A percentile compares a stretch with the other conserved stretches of the same genome.
phyloP scores from a whole-genome alignment of 2,113 vertebrate genomes.

The Rhizomys pruinosus region DNA sequence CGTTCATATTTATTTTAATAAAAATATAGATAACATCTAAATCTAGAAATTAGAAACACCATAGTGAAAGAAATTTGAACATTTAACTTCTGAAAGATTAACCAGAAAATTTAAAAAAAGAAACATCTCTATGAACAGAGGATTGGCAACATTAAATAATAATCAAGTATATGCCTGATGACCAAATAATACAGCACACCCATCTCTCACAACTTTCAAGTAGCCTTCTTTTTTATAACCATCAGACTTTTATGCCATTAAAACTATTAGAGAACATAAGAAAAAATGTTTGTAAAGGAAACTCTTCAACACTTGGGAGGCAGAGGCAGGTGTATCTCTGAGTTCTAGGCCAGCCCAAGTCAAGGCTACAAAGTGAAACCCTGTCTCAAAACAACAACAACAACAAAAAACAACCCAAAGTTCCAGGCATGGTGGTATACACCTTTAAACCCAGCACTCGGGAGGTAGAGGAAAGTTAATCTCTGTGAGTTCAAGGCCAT shows the following conservation, averaged over 20 bases:
- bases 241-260: constrained; percentile 26
- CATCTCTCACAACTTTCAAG: constrained; percentile 11
- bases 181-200: constrained; percentile 24
- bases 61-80: not conserved
- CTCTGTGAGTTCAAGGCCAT: too few relatives aligned
- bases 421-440: too few relatives aligned
- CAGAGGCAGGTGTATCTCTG: too few relatives aligned
- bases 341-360: too few relatives aligned
- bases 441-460: too few relatives aligned
- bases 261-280: not conserved
- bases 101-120: constrained; percentile 6
- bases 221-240: not conserved
- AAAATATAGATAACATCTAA: constrained; percentile 36
- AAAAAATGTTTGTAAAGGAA: not conserved
- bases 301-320: too few relatives aligned
- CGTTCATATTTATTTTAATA: too few relatives aligned
- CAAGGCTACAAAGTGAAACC: too few relatives aligned
- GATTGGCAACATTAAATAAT: constrained; percentile 7
- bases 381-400: too few relatives aligned
- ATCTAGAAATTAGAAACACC: not conserved
- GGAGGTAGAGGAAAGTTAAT: too few relatives aligned
- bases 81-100: constrained; percentile 23
- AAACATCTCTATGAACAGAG: not conserved
- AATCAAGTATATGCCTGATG: not conserved
- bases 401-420: too few relatives aligned